Conservation (phyloP, 2,888 invertebrate genomes). For the Camponotus fellah region DNA sequence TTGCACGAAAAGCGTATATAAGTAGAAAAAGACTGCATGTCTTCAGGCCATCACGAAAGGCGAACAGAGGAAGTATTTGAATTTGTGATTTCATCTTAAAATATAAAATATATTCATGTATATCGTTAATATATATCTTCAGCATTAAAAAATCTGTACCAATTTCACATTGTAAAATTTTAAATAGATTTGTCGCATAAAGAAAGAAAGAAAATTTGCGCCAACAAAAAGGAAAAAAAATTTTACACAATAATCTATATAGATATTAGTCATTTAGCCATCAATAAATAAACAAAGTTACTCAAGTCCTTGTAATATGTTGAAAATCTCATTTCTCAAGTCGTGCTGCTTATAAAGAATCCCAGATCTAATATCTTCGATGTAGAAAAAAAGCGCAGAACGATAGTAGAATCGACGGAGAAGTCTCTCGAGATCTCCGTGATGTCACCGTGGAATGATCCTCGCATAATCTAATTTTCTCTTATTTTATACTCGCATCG, state of each 20-base stretch:
- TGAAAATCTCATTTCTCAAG: background rate
- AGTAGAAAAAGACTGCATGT: conserved; percentile 7
- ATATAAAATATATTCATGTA: conserved; percentile 6
- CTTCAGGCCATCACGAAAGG: conserved; percentile 24
- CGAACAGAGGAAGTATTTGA: background rate
- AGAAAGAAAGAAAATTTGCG: background rate
- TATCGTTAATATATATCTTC: background rate
- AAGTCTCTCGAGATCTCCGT: conserved; percentile 8
- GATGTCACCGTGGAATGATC: conserved; percentile 51
- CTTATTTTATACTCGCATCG: conserved; percentile 43
- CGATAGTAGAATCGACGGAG: conserved; percentile 17
- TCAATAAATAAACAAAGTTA: background rate
- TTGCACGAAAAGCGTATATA: conserved; percentile 30
- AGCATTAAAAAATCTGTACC: background rate
- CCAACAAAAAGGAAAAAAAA: conserved; percentile 14
- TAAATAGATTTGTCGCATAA: background rate
- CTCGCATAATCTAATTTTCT: conserved; percentile 64
- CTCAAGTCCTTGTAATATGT: background rate
- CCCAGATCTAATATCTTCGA: background rate
- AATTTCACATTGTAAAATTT: background rate
- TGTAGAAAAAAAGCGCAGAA: background rate
- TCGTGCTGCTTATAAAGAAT: background rate
- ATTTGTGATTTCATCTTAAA: background rate
- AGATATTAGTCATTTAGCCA: background rate
- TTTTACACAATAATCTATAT: background rate